Evolutionary conservation across 2,797 vertebrate genomes (phyloP).

Genomic region (Tympanoctomys barrerae): DNA sequence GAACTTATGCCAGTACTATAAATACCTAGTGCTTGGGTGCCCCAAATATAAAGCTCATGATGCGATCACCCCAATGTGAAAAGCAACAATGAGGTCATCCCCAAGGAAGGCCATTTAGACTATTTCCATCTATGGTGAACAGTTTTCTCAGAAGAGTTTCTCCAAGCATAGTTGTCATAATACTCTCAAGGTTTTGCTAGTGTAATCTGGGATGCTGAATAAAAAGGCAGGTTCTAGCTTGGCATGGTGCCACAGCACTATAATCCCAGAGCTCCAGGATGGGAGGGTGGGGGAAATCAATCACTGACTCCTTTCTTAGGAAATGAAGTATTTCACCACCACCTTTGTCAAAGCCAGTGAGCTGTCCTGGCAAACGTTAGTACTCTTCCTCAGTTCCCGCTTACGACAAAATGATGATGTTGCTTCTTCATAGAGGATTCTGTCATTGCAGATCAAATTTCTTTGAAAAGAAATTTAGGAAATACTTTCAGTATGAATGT

Average conservation of each 20-base stretch:
- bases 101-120: not conserved
- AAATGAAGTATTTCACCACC: conserved; percentile 51
- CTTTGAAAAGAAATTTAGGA: not conserved
- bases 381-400: not conserved
- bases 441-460: not conserved
- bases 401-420: not conserved
- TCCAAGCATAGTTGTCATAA: not conserved
- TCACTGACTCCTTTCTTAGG: not conserved
- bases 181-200: not conserved
- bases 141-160: conserved; percentile 21
- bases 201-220: not conserved
- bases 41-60: not conserved
- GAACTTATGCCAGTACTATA: not conserved
- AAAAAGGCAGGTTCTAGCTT: not conserved
- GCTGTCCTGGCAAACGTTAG: not conserved
- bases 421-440: not conserved
- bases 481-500: conserved; percentile 6
- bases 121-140: not conserved
- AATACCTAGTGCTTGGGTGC: not conserved
- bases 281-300: not conserved
- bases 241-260: not conserved
- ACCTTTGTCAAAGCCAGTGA: not conserved
- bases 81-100: not conserved
- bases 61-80: not conserved
- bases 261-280: not conserved